Evolutionary conservation across 2,888 invertebrate genomes (phyloP).

Genomic region (Acanthacorydalis orientalis): DNA sequence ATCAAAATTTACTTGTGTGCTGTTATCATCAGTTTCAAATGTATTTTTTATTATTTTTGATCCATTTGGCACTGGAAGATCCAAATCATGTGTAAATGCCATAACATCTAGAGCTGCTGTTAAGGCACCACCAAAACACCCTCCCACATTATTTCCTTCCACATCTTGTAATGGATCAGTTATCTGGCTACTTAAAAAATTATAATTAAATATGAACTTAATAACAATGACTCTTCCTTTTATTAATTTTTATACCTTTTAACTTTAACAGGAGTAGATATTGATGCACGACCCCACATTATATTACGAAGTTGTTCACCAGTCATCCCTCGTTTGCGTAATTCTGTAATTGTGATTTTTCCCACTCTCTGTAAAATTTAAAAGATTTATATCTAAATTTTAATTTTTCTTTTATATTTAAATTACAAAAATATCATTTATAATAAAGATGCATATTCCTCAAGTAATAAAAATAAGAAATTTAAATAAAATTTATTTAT

Average conservation of each 20-base stretch:
- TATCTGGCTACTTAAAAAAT: neutral
- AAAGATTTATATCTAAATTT: no score
- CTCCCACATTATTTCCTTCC: neutral
- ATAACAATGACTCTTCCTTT: neutral
- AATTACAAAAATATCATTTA: no score
- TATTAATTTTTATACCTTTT: constrained; percentile 36
- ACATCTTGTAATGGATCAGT: neutral
- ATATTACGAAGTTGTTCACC: constrained; percentile 71
- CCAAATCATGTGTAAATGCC: constrained; percentile 64
- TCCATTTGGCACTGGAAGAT: constrained; percentile 23
- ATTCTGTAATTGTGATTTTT: constrained; percentile 68
- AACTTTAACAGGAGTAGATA: constrained; percentile 67
- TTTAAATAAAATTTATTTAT: no score
- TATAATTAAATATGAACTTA: neutral
- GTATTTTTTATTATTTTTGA: constrained; percentile 8
- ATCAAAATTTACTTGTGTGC: constrained; percentile 12
- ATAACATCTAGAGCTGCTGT: constrained; percentile 68
- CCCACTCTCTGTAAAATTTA: constrained; percentile 51
- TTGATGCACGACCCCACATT: constrained; percentile 84
- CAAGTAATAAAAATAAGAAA: no score
- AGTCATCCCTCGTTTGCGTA: constrained; percentile 67
- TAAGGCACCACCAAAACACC: constrained; percentile 31
- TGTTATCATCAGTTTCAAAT: constrained; percentile 16
- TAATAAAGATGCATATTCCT: no score
- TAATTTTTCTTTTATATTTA: no score